Evolutionary conservation across 2,113 vertebrate genomes (phyloP).

Genomic region (Pelmatolapia mariae): DNA sequence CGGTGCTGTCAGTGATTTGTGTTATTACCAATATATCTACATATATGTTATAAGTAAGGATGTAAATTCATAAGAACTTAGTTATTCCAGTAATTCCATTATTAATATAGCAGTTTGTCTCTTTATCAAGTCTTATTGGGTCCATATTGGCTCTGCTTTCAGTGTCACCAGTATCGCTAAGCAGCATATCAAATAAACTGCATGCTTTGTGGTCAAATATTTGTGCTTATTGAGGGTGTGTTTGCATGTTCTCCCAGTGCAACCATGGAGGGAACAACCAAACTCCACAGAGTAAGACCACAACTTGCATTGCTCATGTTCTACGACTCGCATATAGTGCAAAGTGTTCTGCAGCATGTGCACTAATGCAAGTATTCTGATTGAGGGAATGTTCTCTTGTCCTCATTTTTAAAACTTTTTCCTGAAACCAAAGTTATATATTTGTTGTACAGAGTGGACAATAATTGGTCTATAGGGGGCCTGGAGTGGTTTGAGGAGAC

Average conservation of each 20-base stretch:
- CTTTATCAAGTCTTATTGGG: not conserved
- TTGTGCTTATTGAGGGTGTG: not conserved
- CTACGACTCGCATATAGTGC: not conserved
- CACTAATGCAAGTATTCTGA: rapidly evolving
- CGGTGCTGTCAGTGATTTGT: not conserved
- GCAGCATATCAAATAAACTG: rapidly evolving
- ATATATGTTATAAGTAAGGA: not conserved
- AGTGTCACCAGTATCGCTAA: not conserved
- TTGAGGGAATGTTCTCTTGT: not conserved
- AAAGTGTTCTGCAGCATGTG: not conserved
- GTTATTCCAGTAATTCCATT: not conserved
- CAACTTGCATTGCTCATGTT: not conserved
- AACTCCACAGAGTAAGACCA: not conserved
- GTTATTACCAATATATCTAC: not conserved
- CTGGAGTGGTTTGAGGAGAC: not conserved
- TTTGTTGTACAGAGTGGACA: not conserved
- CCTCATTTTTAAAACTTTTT: not conserved
- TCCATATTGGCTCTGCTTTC: not conserved
- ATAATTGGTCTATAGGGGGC: not conserved
- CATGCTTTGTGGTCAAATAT: not conserved
- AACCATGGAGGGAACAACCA: rapidly evolving
- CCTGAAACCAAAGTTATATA: not conserved
- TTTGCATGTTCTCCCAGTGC: not conserved
- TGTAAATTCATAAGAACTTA: not conserved
- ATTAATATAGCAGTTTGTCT: not conserved